A percentile compares a stretch with the other conserved stretches of the same genome.
Evolutionary conservation across 2,113 vertebrate genomes (phyloP).

Genomic region (Motacilla tschutschensis): DNA sequence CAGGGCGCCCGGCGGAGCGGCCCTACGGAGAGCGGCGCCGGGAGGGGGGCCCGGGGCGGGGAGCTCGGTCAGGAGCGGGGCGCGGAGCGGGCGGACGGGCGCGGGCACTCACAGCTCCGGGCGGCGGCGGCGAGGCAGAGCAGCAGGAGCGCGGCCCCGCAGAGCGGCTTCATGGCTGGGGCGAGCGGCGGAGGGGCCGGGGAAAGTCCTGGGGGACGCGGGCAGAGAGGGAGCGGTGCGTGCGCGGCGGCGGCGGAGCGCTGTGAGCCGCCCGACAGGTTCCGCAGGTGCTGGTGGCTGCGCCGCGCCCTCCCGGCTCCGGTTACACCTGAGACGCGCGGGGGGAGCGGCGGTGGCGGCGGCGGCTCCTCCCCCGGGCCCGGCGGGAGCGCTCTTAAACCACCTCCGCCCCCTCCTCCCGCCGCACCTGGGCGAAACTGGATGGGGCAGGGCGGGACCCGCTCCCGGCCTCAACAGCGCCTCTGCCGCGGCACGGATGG

Average conservation of each 20-base stretch:
- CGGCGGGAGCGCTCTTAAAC: neutral
- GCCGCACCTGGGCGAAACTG: slow-evolving; percentile 35
- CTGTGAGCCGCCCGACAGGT: slow-evolving; percentile 46
- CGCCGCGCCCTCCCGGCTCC: slow-evolving; percentile 21
- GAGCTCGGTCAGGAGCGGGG: accelerated
- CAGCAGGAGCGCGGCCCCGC: neutral
- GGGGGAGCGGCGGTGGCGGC: neutral
- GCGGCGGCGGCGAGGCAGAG: neutral
- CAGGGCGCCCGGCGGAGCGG: accelerated
- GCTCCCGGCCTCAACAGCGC: neutral
- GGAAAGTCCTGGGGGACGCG: neutral
- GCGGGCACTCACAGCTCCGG: neutral
- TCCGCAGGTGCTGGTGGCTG: slow-evolving; percentile 33
- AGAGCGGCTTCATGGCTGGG: slow-evolving; percentile 11
- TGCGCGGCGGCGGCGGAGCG: neutral
- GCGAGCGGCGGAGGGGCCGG: neutral
- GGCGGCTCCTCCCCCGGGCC: neutral
- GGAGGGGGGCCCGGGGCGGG: accelerated
- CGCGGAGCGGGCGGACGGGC: no score
- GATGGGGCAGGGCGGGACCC: neutral
- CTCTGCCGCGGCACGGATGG: neutral
- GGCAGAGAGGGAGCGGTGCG: neutral
- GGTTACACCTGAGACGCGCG: slow-evolving; percentile 37
- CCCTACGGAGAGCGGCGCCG: accelerated
- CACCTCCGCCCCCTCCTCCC: neutral